Evolutionary conservation across 2,113 vertebrate genomes (phyloP), one percentile per base, ranked within the genome.

Genomic region (Takifugu flavidus): DNA sequence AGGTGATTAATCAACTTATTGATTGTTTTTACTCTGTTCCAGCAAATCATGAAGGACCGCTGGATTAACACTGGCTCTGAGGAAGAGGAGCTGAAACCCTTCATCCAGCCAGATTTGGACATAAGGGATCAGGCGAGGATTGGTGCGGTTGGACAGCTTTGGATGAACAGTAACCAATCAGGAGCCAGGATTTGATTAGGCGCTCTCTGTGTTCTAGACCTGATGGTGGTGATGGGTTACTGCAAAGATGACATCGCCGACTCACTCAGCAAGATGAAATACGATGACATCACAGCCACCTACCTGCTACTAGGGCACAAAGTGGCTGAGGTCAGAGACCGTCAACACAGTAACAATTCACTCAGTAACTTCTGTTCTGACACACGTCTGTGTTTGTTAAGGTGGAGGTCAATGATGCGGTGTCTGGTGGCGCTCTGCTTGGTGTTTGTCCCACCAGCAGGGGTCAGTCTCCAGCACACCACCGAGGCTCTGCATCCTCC

Each of bases 41-140:
- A 79, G 77, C 77, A 79, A 79, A 75, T 79, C 56, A 79, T 79
- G 77, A 72, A 57, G 57, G 77, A 79, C 11, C 77, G 77, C 4
- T 79, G 77, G 77, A 72, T 79, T 60, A 75, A 65, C n/a, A 10
- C 49, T 1, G 43, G 68, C 5, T 65, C 14, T 42, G 77, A 79
- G 13, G 64, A 65, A 10, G 64, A 62, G 0, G n/a, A 31, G 0
- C 53, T 79, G 72, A 65, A 72, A 12, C 77, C 77, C 2, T 79
- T 72, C 39, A 4, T 52, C 0, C 64, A 79, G 20, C 77, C 72
- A 0, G 68, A 75, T 60, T 60, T 72, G 64, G 72, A 79, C 68
- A 68, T 69, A 49, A 31, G 42, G n/a, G 77, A 79, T 56, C 64
- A 75, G 53, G 60, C 28, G 44, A 55, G 68, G 49, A 79, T 79